phyloP scores from a whole-genome alignment of 64 coral and sea anemone species.

The Stichodactyla helianthus region DNA sequence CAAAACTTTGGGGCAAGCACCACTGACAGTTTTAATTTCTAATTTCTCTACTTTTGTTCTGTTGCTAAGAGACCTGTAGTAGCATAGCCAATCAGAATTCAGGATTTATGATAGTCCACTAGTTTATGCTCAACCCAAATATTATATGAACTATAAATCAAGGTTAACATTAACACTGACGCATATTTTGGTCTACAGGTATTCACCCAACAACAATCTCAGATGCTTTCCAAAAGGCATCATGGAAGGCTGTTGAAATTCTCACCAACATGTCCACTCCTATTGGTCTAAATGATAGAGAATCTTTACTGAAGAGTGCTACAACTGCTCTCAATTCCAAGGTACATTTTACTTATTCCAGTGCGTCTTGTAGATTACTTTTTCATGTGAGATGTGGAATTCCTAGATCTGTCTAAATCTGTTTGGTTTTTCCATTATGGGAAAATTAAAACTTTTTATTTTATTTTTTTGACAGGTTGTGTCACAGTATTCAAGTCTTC shows the following conservation, averaged over 20 bases:
- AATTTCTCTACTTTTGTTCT: too few relatives aligned
- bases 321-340: constrained; percentile 94
- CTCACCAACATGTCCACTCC: constrained; percentile 82
- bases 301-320: constrained; percentile 96
- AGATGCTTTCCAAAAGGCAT: constrained; percentile 87
- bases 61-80: too few relatives aligned
- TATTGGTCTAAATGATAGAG: constrained; percentile 79
- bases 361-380: not conserved
- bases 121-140: too few relatives aligned
- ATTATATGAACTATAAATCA: too few relatives aligned
- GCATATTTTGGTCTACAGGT: constrained; percentile 28
- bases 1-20: too few relatives aligned
- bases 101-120: too few relatives aligned
- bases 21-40: too few relatives aligned
- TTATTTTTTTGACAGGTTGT: constrained; percentile 68
- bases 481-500: constrained; percentile 89
- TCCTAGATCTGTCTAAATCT: too few relatives aligned
- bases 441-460: not conserved
- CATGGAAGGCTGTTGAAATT: constrained; percentile 86
- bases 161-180: not conserved
- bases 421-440: not conserved
- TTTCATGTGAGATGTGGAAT: too few relatives aligned
- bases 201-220: constrained; percentile 95
- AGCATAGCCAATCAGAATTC: too few relatives aligned
- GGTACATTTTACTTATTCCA: constrained; percentile 22